Percentiles rank a stretch among this genome's conserved stretches.
These are phyloP conservation scores for Megatriorchis doriae DNA, from an alignment of 2,113 vertebrate genomes.

Conservation along the genomic window DNA sequence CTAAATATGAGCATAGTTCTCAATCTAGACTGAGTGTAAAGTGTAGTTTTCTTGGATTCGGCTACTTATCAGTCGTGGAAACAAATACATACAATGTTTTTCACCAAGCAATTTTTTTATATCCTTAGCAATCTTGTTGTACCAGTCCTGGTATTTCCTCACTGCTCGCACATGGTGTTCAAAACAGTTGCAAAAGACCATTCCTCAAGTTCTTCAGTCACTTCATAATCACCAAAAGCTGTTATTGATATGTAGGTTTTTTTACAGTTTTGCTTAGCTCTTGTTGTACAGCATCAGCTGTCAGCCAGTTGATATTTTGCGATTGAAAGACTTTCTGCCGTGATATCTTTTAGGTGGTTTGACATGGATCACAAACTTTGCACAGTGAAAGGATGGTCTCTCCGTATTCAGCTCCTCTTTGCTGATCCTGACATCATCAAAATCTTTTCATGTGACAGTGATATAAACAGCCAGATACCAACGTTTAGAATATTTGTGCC, in stretches of 20 bases:
- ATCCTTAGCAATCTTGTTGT: background rate
- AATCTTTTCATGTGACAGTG: background rate
- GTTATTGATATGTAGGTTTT: accelerated
- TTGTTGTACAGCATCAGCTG: background rate
- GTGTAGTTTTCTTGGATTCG: background rate
- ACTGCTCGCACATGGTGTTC: background rate
- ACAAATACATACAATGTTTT: background rate
- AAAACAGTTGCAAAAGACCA: background rate
- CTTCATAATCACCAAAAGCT: background rate
- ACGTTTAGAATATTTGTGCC: background rate
- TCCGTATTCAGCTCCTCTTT: background rate
- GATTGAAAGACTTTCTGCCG: background rate
- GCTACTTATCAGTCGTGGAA: background rate
- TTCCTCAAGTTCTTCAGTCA: background rate
- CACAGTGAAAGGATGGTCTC: background rate
- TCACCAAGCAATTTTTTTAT: background rate
- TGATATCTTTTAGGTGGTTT: background rate
- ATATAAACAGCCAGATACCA: background rate
- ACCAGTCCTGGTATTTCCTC: background rate
- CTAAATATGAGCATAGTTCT: background rate
- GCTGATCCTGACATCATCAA: background rate
- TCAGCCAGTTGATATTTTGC: background rate
- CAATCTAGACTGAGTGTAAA: background rate
- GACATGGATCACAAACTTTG: background rate
- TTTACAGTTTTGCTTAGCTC: background rate